Conservation (phyloP, 2,888 invertebrate species). For the Muschampia plurimacula region DNA sequence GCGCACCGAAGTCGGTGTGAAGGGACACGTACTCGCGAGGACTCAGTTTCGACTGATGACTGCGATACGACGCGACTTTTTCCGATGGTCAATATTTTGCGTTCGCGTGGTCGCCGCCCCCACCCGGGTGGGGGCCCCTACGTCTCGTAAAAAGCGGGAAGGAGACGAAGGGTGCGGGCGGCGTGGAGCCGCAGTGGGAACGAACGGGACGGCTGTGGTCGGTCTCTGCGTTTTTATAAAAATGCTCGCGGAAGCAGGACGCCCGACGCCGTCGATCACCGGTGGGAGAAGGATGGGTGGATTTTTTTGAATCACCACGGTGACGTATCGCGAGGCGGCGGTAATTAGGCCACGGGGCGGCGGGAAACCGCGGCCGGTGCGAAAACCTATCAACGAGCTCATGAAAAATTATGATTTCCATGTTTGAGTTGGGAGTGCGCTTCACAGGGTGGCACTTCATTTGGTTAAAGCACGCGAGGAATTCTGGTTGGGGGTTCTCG, state of each 20-base stretch:
- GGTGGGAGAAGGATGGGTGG: constrained; percentile 78
- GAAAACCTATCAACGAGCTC: constrained; percentile 85
- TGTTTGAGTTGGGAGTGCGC: constrained; percentile 66
- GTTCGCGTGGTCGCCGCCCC: constrained; percentile 84
- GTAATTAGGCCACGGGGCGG: constrained; percentile 85
- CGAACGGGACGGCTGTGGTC: constrained; percentile 82
- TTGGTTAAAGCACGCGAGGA: constrained; percentile 65
- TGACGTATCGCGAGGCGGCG: constrained; percentile 83
- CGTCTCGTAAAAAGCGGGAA: constrained; percentile 87
- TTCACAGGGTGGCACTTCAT: constrained; percentile 74
- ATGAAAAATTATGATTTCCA: constrained; percentile 85
- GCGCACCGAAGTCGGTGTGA: constrained; percentile 76
- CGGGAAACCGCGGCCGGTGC: constrained; percentile 83
- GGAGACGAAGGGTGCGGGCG: constrained; percentile 83
- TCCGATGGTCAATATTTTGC: constrained; percentile 87
- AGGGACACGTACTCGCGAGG: constrained; percentile 79
- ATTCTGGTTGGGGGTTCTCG: constrained; percentile 60
- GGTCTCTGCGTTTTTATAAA: constrained; percentile 86
- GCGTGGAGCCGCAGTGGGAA: constrained; percentile 74
- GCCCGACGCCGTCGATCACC: constrained; percentile 54
- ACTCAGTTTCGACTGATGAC: constrained; percentile 86
- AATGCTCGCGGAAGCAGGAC: constrained; percentile 78
- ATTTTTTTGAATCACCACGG: constrained; percentile 83
- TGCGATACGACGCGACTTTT: constrained; percentile 86
- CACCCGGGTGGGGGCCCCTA: constrained; percentile 82